Base-by-base conservation (phyloP, 2,888 invertebrate genomes). In the Aethes cnicana region DNA sequence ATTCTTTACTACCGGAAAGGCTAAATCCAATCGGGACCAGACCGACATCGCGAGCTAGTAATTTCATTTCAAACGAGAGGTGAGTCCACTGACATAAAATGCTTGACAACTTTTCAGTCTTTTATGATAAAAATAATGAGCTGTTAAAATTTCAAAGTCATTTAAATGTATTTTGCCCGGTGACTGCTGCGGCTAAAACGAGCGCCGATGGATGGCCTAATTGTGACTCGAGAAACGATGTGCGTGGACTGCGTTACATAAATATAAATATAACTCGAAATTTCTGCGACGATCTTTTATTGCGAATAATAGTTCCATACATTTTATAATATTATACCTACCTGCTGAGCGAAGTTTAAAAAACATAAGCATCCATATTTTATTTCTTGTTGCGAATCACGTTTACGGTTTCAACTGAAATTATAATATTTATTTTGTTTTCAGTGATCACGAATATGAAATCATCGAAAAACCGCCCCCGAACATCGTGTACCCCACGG, bases 371-470 rank as follows among this genome's bases (percentile, higher is more conserved):
- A 17, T 16, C 8, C n/a, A 6, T 20, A 21, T 12, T 16, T 16
- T 12, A 14, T 12, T 5, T 3, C 23, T 5, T 3, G 21, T 14
- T 12, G 23, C 14, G 23, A 37, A 23, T 23, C 5, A n/a, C n/a
- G 1, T 4, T 36, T 8, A 7, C n/a, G 17, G 8, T 37, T 46
- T 20, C 25, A 21, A 11, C 8, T 25, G 44, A 37, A 21, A 32
- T 26, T 21, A 33, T 17, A 6, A 4, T 46, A 26, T 54, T 60
- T 58, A 73, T 64, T 64, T n/a, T n/a, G n/a, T n/a, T 92, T 93
- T 67, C 91, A 97, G 96, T 92, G 96, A 96, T 92, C 96, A 97
- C 93, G 96, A 96, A 87, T 97, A 97, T 90, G 97, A 97, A 91
- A 95, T 96, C 66, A 94, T 97, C 80, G 95, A 94, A 76, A 93